Evolutionary conservation across 2,888 invertebrate species (phyloP), one percentile per base, ranked within the genome.

Genomic region (Caenorhabditis imperialis): DNA sequence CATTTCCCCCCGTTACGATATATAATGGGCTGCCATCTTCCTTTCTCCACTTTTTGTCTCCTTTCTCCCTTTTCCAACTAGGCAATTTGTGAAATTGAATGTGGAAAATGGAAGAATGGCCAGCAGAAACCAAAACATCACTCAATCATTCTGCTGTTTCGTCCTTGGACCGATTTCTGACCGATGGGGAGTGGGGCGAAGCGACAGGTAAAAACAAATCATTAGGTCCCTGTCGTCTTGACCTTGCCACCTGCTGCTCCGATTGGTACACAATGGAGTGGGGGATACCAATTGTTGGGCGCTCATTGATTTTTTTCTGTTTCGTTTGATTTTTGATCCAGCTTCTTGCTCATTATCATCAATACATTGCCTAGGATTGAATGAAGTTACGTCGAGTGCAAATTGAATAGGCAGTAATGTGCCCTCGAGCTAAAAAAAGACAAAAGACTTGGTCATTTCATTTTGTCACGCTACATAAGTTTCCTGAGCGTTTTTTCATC

Each of bases 11-110:
- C 27, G 27, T 47, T 44, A 18, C 44, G 51, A 45, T 47, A 65
- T 48, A 38, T 65, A 65, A 65, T 55, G 35, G 55, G 55, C 65
- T 57, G 57, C 57, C 50, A 67, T 45, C 38, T n/a, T 20, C 23
- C 1, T 38, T 35, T 18, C 48, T 27, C 27, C 27, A n/a, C 12
- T 27, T 18, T 16, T 33, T n/a, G 6, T 18, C 50, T 27, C 23
- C 37, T 27, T 18, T 22, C 27, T 16, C 23, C 14, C 44, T 8
- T 23, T 20, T 2, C 44, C 22, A 20, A 44, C 12, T 20, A 3
- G 22, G 3, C 18, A 44, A 10, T 44, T 50, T 42, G 42, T 61
- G 51, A 51, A 61, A 44, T 30, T 51, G 51, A 25, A 50, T 42
- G 51, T 44, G 42, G 42, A 44, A n/a, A 40, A 61, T n/a, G 18